Base-by-base conservation (phyloP, 2,888 invertebrate genomes). In the Acanthoscelides obtectus region DNA sequence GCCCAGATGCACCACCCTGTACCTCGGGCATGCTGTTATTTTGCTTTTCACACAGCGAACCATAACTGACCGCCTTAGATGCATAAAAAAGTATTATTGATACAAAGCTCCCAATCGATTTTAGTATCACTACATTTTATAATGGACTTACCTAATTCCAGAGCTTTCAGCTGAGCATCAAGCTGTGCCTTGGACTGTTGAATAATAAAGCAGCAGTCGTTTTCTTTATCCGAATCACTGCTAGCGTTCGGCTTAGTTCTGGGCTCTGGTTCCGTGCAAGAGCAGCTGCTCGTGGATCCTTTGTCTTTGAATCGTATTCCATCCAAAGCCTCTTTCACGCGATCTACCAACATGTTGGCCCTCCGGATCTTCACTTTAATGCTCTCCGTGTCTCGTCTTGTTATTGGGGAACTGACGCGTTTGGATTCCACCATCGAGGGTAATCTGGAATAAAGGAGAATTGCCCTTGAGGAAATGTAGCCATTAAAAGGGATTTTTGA, bases 331-430 rank as follows among this genome's bases (percentile, higher is more conserved):
- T 74, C 74, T 68, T 79, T 78, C 2, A 82, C 80, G 71, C 79
- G 74, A 19, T 76, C 74, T 19, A 82, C 79, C 22, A 82, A 72
- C 64, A 74, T 64, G 69, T 82, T 79, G 5, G 80, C 80, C 73
- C 80, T 78, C 64, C 78, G 69, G n/a, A 81, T 77, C 74, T 81
- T 82, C 2, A 72, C 68, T 71, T 75, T 76, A 64, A 80, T 76
- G 8, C 72, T 22, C 1, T 72, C 74, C 20, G 77, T 74, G 19
- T 77, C 75, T 20, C 21, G 3, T 12, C 21, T 68, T 69, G 66
- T 6, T 25, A 12, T n/a, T 20, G 17, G 25, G 68, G 20, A n/a
- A 21, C 17, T 27, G 69, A 20, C 22, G 22, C 22, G 20, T 27
- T 19, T 27, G 25, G 21, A 12, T 21, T 45, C 45, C 3, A 22